Base-by-base conservation (phyloP, 2,888 invertebrate genomes). In the Heliothis peltigera region DNA sequence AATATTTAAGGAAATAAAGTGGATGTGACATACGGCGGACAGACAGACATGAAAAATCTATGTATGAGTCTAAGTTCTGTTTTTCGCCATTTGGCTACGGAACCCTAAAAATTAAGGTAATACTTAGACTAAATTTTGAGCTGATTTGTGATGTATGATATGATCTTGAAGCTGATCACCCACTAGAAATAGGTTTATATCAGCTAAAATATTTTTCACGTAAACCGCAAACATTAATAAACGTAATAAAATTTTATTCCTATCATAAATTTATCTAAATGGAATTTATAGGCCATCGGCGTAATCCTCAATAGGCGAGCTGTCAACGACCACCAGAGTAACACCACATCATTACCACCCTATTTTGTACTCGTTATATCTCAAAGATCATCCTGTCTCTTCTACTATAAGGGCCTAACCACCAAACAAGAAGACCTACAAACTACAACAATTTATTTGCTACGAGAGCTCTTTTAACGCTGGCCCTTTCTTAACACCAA, bases 261-360 rank as follows among this genome's bases (percentile, higher is more conserved):
- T 51, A 22, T 65, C 65, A 70, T 68, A 70, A 73, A 79, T 77
- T 67, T 52, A 48, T 55, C 55, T 77, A 70, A 73, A 70, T 65
- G 60, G 28, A 71, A 80, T 77, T 75, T 82, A 82, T 68, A 60
- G 68, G 54, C 58, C 78, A 81, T 80, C 80, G 81, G 80, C 81
- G 81, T 91, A 89, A 87, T 89, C 88, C 86, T 77, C 72, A 83
- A 84, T 86, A 83, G 77, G 84, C 85, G 83, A 84, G 88, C 92
- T 92, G 93, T 93, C 93, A 91, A 88, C 92, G 89, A 83, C 79
- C 82, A 77, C 81, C 80, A 82, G 88, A 85, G 87, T 91, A 91
- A 93, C 88, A 90, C 85, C 89, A 87, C 89, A 84, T 91, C 90
- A 91, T 91, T 90, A 89, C 89, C 86, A 90, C 93, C 92, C 92